phyloP scores from a whole-genome alignment of 1,140 invertebrate genomes.

The Calliphora vicina region DNA sequence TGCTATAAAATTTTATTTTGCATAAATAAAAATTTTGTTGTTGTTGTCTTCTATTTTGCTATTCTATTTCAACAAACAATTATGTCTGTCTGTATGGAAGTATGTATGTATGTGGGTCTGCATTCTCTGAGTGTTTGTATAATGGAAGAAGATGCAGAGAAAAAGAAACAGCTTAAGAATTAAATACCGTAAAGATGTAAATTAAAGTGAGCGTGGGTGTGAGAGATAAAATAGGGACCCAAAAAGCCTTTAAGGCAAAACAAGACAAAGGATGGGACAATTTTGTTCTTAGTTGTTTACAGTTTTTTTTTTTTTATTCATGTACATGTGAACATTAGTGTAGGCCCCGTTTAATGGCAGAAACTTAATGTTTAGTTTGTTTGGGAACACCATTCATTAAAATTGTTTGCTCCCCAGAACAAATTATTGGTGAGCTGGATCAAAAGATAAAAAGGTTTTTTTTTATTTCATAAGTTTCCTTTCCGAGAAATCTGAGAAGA shows the following conservation, averaged over 20 bases:
- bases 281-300: no score
- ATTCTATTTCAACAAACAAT: neutral
- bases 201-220: neutral
- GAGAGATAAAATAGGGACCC: neutral
- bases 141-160: neutral
- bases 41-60: neutral
- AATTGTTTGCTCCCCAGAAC: no score
- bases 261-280: neutral
- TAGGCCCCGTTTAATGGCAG: neutral
- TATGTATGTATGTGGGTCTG: neutral
- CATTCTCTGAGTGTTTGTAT: neutral
- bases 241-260: neutral
- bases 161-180: neutral
- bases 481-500: no score
- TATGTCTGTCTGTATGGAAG: neutral
- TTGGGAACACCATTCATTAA: no score
- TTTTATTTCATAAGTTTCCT: no score
- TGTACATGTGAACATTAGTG: neutral
- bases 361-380: no score
- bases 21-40: neutral
- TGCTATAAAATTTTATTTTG: constrained; percentile 1
- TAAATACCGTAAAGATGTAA: constrained; percentile 16
- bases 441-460: no score
- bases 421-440: no score
- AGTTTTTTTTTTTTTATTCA: neutral